Evolutionary conservation across 2,797 vertebrate genomes (phyloP), one percentile per base, ranked within the genome.

Genomic region (Myoxocephalus aenaeus): DNA sequence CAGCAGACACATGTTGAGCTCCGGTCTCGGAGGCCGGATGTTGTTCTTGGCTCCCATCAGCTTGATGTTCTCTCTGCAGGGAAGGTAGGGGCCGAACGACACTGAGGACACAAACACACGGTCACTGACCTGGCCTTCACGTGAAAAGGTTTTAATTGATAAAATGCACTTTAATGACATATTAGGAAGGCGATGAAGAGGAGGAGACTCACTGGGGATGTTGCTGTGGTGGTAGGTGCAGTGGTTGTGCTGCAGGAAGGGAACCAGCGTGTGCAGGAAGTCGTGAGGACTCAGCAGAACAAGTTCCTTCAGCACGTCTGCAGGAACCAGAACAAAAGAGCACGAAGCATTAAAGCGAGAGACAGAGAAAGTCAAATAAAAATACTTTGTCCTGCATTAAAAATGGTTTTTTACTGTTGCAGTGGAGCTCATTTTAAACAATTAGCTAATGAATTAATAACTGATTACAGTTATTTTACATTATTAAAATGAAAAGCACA

Each of bases 1-100:
- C 93, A 99, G 95, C 92, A 99, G 97, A 96, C 98, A 99, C 98
- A 99, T 99, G 92, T 99, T 99, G 90, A 99, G 98, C 72, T 99
- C 98, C 0, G 98, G 98, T 74, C 98, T 95, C 1, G 97, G 98
- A 75, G 98, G 98, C 34, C 98, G 95, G 93, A 99, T 97, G 94
- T 98, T 99, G 95, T 97, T 99, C 93, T 99, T 99, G 62, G 97
- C 97, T 84, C 97, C 98, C 96, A 99, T 97, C 92, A 99, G 96
- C 93, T 99, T 99, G 92, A 98, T 96, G 96, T 99, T 99, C 96
- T 99, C 98, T 92, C 97, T 96, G 94, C 98, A 99, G 84, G 98
- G 98, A 91, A 99, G 96, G 95, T 99, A 99, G 68, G 98, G 98
- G 17, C 98, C 98, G 84, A 98, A 97, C 51, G 98, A 99, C 98